Evolutionary conservation across 2,888 invertebrate species (phyloP), one percentile per base, ranked within the genome.

Genomic region (Nudaria mundana): DNA sequence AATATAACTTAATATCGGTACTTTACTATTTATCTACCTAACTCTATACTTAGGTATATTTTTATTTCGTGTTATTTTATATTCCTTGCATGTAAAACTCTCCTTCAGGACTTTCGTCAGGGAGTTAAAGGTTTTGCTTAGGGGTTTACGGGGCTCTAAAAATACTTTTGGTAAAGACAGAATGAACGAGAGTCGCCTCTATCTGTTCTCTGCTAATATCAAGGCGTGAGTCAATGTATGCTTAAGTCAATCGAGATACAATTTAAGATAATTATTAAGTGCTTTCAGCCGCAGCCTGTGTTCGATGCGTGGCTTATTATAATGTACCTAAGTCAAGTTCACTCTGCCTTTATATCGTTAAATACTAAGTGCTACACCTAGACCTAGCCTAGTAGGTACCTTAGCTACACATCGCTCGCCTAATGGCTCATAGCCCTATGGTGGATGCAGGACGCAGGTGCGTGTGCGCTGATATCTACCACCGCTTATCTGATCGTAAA

Each of bases 391-490:
- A 3, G 15, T 11, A n/a, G n/a, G n/a, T n/a, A n/a, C n/a, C n/a
- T n/a, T n/a, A n/a, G n/a, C 11, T 25, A 12, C 12, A 25, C n/a
- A 12, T 5, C 12, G 36, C 30, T 15, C 14, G 10, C 8, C 16
- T 12, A 13, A 26, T 16, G 14, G 22, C 28, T 32, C 20, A 15
- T 32, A 32, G 32, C n/a, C n/a, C 28, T 28, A 38, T 31, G 6
- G 24, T 22, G 11, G 14, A n/a, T 3, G 13, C 12, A 7, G 30
- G 12, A 16, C 15, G 15, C 12, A 5, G 30, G 14, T 37, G 37
- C 37, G 37, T 31, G 30, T 25, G 18, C 30, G 24, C 38, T 23
- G 32, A 28, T 32, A 39, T 18, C 37, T 11, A 13, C 22, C 32
- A 13, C 15, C 28, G 3, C 15, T 22, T 28, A 28, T 33, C 32